These are phyloP conservation scores for Ornithoptera priamus DNA, from an alignment of 2,888 invertebrate species.

Conservation along the genomic window DNA sequence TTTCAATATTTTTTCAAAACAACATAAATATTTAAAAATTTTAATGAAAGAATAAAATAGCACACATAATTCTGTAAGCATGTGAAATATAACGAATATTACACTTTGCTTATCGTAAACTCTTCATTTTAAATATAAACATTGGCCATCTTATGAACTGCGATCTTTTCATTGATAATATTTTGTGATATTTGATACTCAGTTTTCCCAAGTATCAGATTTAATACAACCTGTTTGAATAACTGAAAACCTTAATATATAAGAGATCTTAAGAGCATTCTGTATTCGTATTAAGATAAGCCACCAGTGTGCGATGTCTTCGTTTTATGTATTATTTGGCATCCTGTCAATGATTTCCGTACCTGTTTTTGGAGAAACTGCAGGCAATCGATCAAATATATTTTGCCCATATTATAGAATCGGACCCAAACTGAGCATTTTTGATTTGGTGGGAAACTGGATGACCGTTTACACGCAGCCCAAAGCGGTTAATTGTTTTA, in stretches of 20 bases:
- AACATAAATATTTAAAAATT: no score
- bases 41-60: neutral
- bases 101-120: neutral
- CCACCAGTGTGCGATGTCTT: slow-evolving; percentile 1
- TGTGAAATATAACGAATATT: neutral
- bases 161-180: slow-evolving; percentile 14
- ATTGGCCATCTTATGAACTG: slow-evolving; percentile 11
- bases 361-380: neutral
- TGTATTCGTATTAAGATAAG: neutral
- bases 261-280: neutral
- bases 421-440: slow-evolving; percentile 34
- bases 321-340: neutral
- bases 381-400: slow-evolving; percentile 4
- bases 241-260: slow-evolving; percentile 7
- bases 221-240: slow-evolving; percentile 10
- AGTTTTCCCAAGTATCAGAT: slow-evolving; percentile 12
- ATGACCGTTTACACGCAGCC: slow-evolving; percentile 48
- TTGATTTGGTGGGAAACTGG: slow-evolving; percentile 46
- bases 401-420: slow-evolving; percentile 30
- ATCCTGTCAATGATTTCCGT: neutral
- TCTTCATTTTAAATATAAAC: slow-evolving; percentile 14
- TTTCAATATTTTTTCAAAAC: no score
- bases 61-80: neutral
- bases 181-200: slow-evolving; percentile 18
- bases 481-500: slow-evolving; percentile 42